Base-by-base conservation (phyloP, 2,888 invertebrate genomes). In the Luperina testacea region DNA sequence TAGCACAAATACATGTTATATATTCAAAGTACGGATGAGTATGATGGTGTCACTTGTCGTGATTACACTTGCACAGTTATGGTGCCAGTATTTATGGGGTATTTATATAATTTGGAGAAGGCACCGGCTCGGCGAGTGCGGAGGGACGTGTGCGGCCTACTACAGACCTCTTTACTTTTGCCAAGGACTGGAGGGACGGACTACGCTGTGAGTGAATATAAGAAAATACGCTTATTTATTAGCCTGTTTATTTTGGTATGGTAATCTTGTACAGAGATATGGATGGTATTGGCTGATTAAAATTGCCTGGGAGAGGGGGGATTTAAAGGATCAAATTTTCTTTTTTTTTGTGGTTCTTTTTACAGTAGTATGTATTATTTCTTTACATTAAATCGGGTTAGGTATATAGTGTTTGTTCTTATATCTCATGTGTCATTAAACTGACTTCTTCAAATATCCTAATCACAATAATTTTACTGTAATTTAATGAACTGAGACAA, bases 121-220 rank as follows among this genome's bases (percentile, higher is more conserved):
- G 90, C 86, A 83, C 82, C 85, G 88, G 79, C 79, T 82, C 85
- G 89, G 83, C 83, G 85, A 80, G 82, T 75, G 86, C 72, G 83
- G 81, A 82, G 82, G 72, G 71, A 92, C 92, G 92, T 92, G 92
- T 86, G 81, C 70, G 64, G 92, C 89, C 83, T 92, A 91, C 91
- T 89, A 88, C 89, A 68, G 77, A 67, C 90, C 91, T 89, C 83
- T 81, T 92, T 92, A 91, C 76, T 77, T 65, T 77, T 79, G 59
- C 75, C 84, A 84, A 88, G 83, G 86, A 75, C 76, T 78, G 69
- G 80, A 63, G 82, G 83, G 87, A 84, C 84, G 89, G 79, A 86
- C 83, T 90, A 76, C 59, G 6, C 63, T 65, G 0, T 42, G 27
- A 77, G n/a, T 75, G 57, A 81, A 77, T 88, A 77, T 77, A 82